Evolutionary conservation across 1,140 invertebrate species (phyloP), one percentile per base, ranked within the genome.

Genomic region (Yoshiicerus persimilis): DNA sequence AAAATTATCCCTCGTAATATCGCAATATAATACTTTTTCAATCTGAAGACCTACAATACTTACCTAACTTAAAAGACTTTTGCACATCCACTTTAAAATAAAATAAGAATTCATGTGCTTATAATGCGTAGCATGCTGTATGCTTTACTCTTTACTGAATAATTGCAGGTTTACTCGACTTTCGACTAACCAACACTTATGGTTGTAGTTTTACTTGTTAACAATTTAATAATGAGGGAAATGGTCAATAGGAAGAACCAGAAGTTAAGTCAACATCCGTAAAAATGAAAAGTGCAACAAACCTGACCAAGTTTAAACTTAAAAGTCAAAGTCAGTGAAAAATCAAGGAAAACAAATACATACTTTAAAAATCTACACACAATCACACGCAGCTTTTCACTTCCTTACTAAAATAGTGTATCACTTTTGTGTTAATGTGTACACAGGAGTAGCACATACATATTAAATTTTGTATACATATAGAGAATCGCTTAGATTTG

Each of bases 271-370:
- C n/a, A 36, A 80, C 11, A 80, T 80, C 75, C 30, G 75, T 30
- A 80, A 80, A 80, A 80, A 80, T 36, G 20, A 38, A 80, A 80
- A 38, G 75, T 80, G 75, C 75, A 80, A 80, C 75, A 80, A 80
- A 80, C 75, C 75, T 32, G 32, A 36, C 32, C 32, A 23, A 80
- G 34, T 80, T 36, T 32, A 36, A 80, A 30, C 8, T n/a, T 30
- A 70, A 70, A 25, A 70, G 66, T 70, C 66, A 70, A 70, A 70
- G 66, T 70, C 66, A 70, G 66, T 70, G 13, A 30, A 70, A 70
- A 70, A 16, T 70, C 6, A 66, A 30, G 5, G 30, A 70, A 30
- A 70, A 30, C 30, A 70, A 30, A 16, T 70, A 20, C 9, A 47
- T 20, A 25, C 27, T 13, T 30, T 70, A 70, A 70, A 70, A 30